Conservation (phyloP, 2,888 invertebrate species). For the Agrotis clavis region DNA sequence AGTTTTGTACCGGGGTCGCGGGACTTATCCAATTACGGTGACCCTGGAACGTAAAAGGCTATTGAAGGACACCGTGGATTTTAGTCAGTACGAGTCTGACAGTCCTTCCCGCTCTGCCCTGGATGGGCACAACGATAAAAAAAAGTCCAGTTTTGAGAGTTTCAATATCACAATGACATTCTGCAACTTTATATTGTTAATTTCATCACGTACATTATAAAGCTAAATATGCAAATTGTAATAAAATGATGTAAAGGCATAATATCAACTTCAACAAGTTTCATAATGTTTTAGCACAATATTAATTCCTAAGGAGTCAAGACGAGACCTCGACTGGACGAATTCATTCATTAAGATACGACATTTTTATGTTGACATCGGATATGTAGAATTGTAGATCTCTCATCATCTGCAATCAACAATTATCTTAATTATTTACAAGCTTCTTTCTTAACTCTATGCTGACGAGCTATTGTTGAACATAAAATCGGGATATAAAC, state of each 20-base stretch:
- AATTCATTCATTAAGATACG: slow-evolving; percentile 38
- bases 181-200: slow-evolving; percentile 5
- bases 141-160: not conserved
- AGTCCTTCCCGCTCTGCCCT: too few species aligned
- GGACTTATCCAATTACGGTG: too few species aligned
- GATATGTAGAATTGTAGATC: slow-evolving; percentile 27
- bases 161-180: slow-evolving; percentile 17
- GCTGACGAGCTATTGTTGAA: slow-evolving; percentile 1
- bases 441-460: too few species aligned
- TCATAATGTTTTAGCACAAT: slow-evolving; percentile 40
- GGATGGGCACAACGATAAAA: too few species aligned
- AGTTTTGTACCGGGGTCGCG: too few species aligned
- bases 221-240: slow-evolving; percentile 38
- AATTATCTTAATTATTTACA: slow-evolving; percentile 16
- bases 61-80: too few species aligned
- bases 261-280: slow-evolving; percentile 30
- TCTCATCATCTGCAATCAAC: slow-evolving; percentile 3
- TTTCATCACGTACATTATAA: slow-evolving; percentile 38
- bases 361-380: slow-evolving; percentile 44
- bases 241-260: slow-evolving; percentile 37
- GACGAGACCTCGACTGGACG: slow-evolving; percentile 34
- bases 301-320: slow-evolving; percentile 21
- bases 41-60: too few species aligned
- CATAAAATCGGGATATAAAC: not conserved
- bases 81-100: too few species aligned